Percentiles rank a stretch among this genome's conserved stretches.
phyloP scores from a whole-genome alignment of 2,888 invertebrate species.

The Hyposoter dolosus region DNA sequence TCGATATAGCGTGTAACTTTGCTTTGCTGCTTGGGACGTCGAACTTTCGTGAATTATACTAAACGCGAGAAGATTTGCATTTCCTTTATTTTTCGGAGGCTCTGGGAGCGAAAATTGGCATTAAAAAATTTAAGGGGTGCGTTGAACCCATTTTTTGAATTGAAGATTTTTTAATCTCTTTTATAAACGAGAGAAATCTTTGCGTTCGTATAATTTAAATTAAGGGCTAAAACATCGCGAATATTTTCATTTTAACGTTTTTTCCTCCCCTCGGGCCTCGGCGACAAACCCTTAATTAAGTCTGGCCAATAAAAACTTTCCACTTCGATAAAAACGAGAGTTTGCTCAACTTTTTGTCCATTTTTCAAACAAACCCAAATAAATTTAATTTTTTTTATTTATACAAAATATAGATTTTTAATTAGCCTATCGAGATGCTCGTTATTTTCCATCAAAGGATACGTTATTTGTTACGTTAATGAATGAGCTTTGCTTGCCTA shows the following conservation, averaged over 20 bases:
- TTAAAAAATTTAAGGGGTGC: constrained; percentile 12
- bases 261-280: neutral
- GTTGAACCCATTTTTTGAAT: constrained; percentile 14
- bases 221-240: neutral
- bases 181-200: constrained; percentile 3
- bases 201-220: neutral
- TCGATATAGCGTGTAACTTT: constrained; percentile 29
- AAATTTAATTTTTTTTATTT: too few relatives aligned
- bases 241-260: neutral
- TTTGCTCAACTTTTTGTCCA: neutral
- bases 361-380: too few relatives aligned
- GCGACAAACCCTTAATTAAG: neutral
- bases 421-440: neutral
- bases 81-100: constrained; percentile 14
- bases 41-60: neutral
- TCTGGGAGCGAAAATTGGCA: neutral
- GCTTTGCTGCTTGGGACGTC: neutral
- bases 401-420: too few relatives aligned
- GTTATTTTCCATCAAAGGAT: neutral
- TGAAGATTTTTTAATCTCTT: neutral
- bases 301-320: neutral
- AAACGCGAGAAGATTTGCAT: constrained; percentile 22
- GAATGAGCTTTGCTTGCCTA: neutral
- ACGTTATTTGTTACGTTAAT: neutral
- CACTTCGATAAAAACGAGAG: neutral